These are phyloP conservation scores for Neofelis nebulosa DNA, from an alignment of 2,113 vertebrate genomes.

Conservation along the genomic window DNA sequence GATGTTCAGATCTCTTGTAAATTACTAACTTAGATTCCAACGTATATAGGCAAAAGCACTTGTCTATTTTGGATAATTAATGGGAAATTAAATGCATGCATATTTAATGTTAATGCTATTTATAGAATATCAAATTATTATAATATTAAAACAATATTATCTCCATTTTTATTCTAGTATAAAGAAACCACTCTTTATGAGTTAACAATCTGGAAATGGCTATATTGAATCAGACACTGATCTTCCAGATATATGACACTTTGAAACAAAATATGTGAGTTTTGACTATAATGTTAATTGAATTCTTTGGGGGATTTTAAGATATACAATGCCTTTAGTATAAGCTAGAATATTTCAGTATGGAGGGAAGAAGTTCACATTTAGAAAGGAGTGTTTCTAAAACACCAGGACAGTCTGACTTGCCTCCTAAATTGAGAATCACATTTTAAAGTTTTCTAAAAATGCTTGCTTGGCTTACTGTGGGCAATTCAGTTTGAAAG, in stretches of 20 bases:
- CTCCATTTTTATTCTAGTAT: background rate
- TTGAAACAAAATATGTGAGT: background rate
- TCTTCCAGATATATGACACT: background rate
- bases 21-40: background rate
- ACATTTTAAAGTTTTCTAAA: constrained; percentile 4
- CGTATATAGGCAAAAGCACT: background rate
- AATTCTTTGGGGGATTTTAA: background rate
- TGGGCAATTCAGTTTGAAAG: background rate
- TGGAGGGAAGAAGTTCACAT: background rate
- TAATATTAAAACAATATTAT: background rate
- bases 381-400: background rate
- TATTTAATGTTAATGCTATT: background rate
- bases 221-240: background rate
- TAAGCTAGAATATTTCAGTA: background rate
- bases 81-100: background rate
- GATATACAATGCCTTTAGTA: background rate
- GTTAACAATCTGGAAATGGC: background rate
- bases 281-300: background rate
- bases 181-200: background rate
- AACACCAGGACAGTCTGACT: background rate
- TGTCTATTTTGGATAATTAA: background rate
- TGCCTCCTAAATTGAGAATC: background rate
- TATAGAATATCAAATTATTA: background rate
- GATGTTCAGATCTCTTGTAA: background rate
- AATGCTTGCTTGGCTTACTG: background rate